These are phyloP conservation scores for Sinonovacula constricta DNA, from an alignment of 1,140 invertebrate species.

Conservation along the genomic window DNA sequence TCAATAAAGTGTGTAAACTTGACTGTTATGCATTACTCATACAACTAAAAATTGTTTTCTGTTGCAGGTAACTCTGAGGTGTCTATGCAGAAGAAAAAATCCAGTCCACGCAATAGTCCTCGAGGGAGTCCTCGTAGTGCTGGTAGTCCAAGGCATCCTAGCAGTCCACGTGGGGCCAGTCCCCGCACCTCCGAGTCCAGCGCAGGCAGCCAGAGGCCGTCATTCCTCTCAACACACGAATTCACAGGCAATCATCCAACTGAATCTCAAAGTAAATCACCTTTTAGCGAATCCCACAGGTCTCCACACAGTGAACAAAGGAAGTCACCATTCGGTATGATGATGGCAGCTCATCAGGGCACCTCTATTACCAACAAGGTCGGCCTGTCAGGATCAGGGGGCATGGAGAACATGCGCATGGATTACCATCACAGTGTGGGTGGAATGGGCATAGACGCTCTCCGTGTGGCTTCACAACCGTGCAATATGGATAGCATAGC, in stretches of 20 bases:
- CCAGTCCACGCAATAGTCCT: conserved; percentile 50
- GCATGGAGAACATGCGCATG: not conserved
- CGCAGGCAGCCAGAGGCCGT: not conserved
- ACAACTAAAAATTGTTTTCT: not conserved
- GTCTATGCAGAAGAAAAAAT: conserved; percentile 52
- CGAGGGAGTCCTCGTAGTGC: conserved; percentile 11
- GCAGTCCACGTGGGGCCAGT: conserved; percentile 26
- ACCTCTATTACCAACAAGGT: not conserved
- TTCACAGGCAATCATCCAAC: conserved; percentile 19
- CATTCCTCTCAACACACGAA: conserved; percentile 34
- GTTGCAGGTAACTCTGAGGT: conserved; percentile 28
- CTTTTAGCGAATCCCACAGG: conserved; percentile 10
- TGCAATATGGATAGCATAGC: conserved; percentile 46
- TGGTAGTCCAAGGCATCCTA: conserved; percentile 42
- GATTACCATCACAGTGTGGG: not conserved
- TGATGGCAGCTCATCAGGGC: conserved; percentile 2
- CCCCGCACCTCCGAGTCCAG: not conserved
- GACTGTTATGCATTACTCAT: too few relatives aligned
- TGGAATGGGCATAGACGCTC: conserved; percentile 7
- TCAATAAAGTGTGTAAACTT: too few relatives aligned
- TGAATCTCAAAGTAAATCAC: conserved; percentile 46
- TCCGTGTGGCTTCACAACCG: conserved; percentile 37
- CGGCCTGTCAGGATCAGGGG: not conserved
- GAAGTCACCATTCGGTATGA: conserved; percentile 37
- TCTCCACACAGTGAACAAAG: conserved; percentile 28